phyloP scores from a whole-genome alignment of 1,140 invertebrate genomes.

The Carcinoscorpius rotundicauda region DNA sequence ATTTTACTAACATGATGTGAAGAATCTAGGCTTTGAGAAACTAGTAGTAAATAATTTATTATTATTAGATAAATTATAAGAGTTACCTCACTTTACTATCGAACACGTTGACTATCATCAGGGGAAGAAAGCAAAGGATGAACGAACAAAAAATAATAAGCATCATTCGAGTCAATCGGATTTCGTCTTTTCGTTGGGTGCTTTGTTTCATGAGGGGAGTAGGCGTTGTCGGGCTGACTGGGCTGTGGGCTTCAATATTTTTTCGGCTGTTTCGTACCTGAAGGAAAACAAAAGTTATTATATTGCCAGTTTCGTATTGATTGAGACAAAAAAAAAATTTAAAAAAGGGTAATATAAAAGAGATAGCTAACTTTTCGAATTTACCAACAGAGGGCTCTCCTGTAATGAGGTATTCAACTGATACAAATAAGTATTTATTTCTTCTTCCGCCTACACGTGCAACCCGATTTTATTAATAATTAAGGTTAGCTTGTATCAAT shows the following conservation, averaged over 20 bases:
- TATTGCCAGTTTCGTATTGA: too few species aligned
- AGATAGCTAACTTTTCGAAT: too few species aligned
- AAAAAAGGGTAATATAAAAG: too few species aligned
- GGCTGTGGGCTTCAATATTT: conserved; percentile 17
- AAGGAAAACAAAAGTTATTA: too few species aligned
- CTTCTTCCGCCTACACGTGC: too few species aligned
- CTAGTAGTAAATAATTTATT: not conserved
- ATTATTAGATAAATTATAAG: not conserved
- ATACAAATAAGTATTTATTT: too few species aligned
- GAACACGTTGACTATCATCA: conserved; percentile 70
- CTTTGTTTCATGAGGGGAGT: conserved; percentile 10
- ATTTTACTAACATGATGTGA: not conserved
- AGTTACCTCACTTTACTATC: conserved; percentile 10
- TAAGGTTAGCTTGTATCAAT: too few species aligned
- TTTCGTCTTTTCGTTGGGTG: conserved; percentile 20
- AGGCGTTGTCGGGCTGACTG: conserved; percentile 6
- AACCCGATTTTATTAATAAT: too few species aligned
- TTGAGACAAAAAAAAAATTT: too few species aligned
- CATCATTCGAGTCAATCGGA: conserved; percentile 65
- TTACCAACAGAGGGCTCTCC: too few species aligned
- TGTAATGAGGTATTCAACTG: too few species aligned
- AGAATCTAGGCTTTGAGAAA: not conserved
- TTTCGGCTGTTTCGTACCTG: conserved; percentile 18
- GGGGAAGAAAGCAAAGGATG: conserved; percentile 64
- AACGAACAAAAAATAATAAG: conserved; percentile 72